Conservation (phyloP, 2,888 invertebrate genomes). For the Hofmannophila pseudospretella region DNA sequence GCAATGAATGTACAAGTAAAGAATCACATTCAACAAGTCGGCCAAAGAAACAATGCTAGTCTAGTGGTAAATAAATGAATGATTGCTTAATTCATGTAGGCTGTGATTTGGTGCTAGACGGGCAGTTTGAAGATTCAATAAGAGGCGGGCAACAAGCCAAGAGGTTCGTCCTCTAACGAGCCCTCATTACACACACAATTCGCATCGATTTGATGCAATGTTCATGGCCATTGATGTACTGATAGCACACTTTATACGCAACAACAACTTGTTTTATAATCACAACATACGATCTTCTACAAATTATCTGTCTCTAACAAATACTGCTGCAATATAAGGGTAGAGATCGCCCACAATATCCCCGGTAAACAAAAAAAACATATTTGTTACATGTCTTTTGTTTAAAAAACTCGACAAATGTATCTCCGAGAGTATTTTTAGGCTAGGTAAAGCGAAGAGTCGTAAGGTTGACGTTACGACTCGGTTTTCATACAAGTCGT, state of each 20-base stretch:
- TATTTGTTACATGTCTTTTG: too few species aligned
- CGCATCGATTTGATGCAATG: slow-evolving; percentile 29
- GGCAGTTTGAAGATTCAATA: neutral
- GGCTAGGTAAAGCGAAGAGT: too few species aligned
- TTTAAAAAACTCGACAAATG: too few species aligned
- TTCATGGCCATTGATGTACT: slow-evolving; percentile 25
- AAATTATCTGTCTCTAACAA: neutral
- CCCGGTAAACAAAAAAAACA: too few species aligned
- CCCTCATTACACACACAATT: slow-evolving; percentile 48
- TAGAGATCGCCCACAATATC: too few species aligned
- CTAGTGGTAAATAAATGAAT: neutral
- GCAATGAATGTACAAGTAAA: too few species aligned
- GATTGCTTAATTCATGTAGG: neutral
- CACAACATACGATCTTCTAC: neutral
- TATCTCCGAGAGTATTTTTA: too few species aligned
- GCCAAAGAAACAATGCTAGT: too few species aligned
- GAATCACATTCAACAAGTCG: too few species aligned
- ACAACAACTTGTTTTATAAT: neutral
- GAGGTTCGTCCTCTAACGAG: slow-evolving; percentile 45
- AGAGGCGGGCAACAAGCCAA: slow-evolving; percentile 38
- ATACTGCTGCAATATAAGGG: neutral
- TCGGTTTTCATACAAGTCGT: too few species aligned
- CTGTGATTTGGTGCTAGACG: neutral
- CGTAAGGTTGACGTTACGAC: too few species aligned
- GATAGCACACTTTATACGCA: too few species aligned